Evolutionary conservation across 1,140 invertebrate genomes (phyloP).

Genomic region (Mya arenaria): DNA sequence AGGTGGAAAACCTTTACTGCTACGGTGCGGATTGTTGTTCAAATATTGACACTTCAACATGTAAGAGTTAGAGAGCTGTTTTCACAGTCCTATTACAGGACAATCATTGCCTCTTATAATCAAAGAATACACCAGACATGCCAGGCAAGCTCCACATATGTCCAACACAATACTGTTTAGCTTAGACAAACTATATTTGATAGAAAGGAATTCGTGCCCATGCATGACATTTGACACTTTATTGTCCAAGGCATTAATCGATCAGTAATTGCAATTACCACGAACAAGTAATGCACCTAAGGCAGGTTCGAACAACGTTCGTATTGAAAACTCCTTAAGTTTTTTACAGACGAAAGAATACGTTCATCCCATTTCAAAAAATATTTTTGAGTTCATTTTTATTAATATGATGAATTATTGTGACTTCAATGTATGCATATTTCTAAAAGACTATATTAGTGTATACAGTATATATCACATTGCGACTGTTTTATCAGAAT

Average conservation of each 20-base stretch:
- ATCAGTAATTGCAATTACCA: not conserved
- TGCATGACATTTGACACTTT: not conserved
- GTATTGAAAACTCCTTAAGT: too few species aligned
- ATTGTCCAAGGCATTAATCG: not conserved
- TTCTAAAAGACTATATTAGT: too few species aligned
- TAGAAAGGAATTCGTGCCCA: not conserved
- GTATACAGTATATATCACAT: too few species aligned
- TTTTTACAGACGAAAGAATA: too few species aligned
- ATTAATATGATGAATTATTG: too few species aligned
- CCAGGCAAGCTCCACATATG: not conserved
- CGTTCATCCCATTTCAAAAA: too few species aligned
- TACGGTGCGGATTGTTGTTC: not conserved
- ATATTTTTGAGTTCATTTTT: too few species aligned
- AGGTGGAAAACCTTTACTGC: not conserved
- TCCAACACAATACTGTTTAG: not conserved
- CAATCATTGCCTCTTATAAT: conserved; percentile 8
- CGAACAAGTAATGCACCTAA: too few species aligned
- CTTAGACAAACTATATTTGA: not conserved
- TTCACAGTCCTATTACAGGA: not conserved
- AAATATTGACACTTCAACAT: conserved; percentile 29
- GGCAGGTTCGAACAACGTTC: too few species aligned
- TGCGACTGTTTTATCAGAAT: too few species aligned
- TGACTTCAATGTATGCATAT: too few species aligned
- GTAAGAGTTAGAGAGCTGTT: conserved; percentile 6
- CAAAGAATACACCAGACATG: not conserved